A percentile compares a stretch with the other conserved stretches of the same genome.
Conservation (phyloP, 2,888 invertebrate species). For the Epirrita christyi region DNA sequence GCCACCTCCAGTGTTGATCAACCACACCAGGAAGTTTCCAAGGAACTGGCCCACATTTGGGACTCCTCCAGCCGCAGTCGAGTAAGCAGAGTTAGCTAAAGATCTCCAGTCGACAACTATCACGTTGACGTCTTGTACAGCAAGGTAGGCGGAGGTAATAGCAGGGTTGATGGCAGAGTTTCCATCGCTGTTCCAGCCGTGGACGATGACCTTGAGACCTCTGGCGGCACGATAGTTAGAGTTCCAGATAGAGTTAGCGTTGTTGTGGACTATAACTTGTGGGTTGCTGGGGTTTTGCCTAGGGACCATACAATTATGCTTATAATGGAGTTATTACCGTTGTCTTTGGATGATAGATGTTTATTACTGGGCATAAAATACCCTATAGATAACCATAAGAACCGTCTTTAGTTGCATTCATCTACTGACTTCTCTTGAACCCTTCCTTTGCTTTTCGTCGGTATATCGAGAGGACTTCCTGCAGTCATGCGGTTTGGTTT, state of each 20-base stretch:
- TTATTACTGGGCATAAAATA: too few relatives aligned
- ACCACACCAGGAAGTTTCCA: conserved; percentile 69
- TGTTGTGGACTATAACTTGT: conserved; percentile 56
- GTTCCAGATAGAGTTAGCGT: conserved; percentile 46
- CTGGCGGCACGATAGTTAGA: conserved; percentile 24
- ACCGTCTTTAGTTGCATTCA: too few relatives aligned
- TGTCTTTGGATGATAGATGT: too few relatives aligned
- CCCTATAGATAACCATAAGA: too few relatives aligned
- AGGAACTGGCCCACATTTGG: conserved; percentile 61
- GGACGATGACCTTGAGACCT: conserved; percentile 26
- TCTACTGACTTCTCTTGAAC: too few relatives aligned
- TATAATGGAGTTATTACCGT: too few relatives aligned
- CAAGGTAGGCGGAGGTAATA: conserved; percentile 26
- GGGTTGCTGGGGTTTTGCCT: conserved; percentile 55
- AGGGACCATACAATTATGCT: conserved; percentile 17
- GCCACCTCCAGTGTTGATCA: conserved; percentile 61
- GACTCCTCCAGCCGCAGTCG: conserved; percentile 56
- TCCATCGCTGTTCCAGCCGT: conserved; percentile 34
- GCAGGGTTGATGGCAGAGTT: conserved; percentile 20
- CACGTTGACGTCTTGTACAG: conserved; percentile 59
- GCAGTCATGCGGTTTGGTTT: too few relatives aligned
- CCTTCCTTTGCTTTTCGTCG: too few relatives aligned
- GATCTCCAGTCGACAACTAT: conserved; percentile 71
- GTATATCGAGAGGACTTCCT: too few relatives aligned
- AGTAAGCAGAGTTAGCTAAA: conserved; percentile 52